These are phyloP conservation scores for Dysdera silvatica DNA, from an alignment of 1,140 invertebrate species.

Conservation along the genomic window DNA sequence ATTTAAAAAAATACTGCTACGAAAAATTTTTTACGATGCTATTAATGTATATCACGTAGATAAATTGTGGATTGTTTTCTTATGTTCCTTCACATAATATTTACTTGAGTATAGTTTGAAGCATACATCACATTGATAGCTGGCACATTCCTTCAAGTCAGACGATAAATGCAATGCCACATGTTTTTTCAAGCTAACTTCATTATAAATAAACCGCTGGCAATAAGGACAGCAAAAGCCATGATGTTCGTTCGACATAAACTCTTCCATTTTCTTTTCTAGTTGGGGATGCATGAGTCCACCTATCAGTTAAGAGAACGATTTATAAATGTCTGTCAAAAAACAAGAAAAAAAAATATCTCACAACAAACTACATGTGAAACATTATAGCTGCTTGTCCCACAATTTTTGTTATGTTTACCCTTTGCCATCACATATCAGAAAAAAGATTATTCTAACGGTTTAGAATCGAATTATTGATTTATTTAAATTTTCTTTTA, in stretches of 20 bases:
- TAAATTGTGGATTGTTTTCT: conserved; percentile 12
- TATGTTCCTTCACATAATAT: conserved; percentile 16
- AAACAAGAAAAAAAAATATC: background rate
- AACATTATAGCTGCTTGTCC: no score
- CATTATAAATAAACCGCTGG: conserved; percentile 1
- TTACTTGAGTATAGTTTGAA: conserved; percentile 6
- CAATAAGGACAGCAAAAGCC: conserved; percentile 11
- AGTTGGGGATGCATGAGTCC: background rate
- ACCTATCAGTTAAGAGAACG: background rate
- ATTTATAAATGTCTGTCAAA: background rate
- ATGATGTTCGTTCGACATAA: no score
- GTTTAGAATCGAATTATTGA: no score
- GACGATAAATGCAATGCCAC: background rate
- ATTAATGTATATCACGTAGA: no score
- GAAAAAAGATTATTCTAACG: no score
- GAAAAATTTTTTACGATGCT: no score
- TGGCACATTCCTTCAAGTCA: background rate
- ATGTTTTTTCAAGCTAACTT: background rate
- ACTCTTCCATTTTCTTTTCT: background rate
- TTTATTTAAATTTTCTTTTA: no score
- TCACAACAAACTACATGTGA: no score
- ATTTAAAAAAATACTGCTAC: no score
- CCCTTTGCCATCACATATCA: no score
- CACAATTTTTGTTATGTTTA: no score
- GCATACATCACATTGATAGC: conserved; percentile 8